Percentiles rank a stretch among this genome's conserved stretches.
Evolutionary conservation across 2,797 vertebrate genomes (phyloP).

Genomic region (Hydrolagus colliei): DNA sequence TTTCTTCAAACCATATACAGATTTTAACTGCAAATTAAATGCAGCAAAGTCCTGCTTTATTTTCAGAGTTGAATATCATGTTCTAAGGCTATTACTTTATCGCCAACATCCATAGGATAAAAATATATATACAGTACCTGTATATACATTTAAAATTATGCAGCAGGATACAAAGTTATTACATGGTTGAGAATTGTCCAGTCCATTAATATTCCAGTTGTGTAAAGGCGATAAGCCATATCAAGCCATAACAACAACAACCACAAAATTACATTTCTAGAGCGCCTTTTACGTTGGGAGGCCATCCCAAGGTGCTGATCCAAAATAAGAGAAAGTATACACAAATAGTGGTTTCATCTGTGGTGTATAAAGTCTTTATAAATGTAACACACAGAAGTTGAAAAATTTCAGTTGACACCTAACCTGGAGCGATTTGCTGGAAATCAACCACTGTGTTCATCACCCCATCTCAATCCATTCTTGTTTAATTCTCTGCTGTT

Average conservation of each 20-base stretch:
- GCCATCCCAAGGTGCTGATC: background rate
- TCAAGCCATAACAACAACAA: too few relatives aligned
- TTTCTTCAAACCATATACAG: background rate
- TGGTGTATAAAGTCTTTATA: background rate
- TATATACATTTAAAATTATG: background rate
- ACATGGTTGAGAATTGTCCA: background rate
- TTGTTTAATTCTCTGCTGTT: background rate
- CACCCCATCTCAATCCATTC: background rate
- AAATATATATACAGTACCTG: too few relatives aligned
- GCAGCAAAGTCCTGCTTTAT: background rate
- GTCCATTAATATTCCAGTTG: background rate
- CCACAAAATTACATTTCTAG: too few relatives aligned
- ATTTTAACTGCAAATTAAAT: background rate
- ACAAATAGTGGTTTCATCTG: background rate
- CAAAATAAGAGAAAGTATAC: background rate
- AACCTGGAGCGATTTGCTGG: conserved; percentile 10
- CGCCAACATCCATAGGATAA: background rate
- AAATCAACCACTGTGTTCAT: conserved; percentile 22
- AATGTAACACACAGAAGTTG: background rate
- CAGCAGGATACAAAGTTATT: background rate
- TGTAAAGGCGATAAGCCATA: background rate
- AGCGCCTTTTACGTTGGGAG: too few relatives aligned
- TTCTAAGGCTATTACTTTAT: background rate
- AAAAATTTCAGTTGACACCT: conserved; percentile 11
- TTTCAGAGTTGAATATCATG: conserved; percentile 5